A percentile compares a stretch with the other conserved stretches of the same genome.
These are phyloP conservation scores for Eucriotettix oculatus DNA, from an alignment of 2,888 invertebrate genomes.

Conservation along the genomic window DNA sequence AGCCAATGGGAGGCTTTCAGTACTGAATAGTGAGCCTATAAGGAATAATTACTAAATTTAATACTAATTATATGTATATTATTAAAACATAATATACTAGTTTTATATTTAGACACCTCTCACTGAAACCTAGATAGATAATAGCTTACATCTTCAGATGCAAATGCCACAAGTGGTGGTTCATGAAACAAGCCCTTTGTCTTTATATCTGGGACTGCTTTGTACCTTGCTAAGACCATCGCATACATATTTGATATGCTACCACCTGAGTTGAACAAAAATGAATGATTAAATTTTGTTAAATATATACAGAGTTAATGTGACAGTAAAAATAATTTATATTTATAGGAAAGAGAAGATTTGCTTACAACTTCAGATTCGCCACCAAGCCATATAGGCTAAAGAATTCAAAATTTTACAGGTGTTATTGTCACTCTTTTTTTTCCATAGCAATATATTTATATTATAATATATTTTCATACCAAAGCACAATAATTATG, in stretches of 20 bases:
- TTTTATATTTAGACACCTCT: too few relatives aligned
- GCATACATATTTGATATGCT: conserved; percentile 66
- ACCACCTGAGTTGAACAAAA: conserved; percentile 35
- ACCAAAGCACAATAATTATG: too few relatives aligned
- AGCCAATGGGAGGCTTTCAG: conserved; percentile 67
- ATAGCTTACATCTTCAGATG: conserved; percentile 53
- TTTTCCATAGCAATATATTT: neutral
- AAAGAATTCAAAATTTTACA: too few relatives aligned
- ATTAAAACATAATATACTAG: too few relatives aligned
- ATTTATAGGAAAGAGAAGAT: neutral
- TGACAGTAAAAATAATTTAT: too few relatives aligned
- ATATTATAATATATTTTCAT: too few relatives aligned
- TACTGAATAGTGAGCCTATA: conserved; percentile 63
- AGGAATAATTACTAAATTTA: neutral
- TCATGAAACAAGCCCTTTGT: conserved; percentile 41
- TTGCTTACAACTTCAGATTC: conserved; percentile 14
- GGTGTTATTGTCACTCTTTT: too few relatives aligned
- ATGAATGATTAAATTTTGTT: neutral
- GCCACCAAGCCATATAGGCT: too few relatives aligned
- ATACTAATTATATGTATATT: too few relatives aligned
- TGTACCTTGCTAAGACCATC: conserved; percentile 53
- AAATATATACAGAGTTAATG: too few relatives aligned
- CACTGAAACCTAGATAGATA: neutral
- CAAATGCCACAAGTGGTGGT: conserved; percentile 50
- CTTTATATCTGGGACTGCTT: conserved; percentile 50